phyloP scores from a whole-genome alignment of 2,797 vertebrate species.

The Argentina silus region DNA sequence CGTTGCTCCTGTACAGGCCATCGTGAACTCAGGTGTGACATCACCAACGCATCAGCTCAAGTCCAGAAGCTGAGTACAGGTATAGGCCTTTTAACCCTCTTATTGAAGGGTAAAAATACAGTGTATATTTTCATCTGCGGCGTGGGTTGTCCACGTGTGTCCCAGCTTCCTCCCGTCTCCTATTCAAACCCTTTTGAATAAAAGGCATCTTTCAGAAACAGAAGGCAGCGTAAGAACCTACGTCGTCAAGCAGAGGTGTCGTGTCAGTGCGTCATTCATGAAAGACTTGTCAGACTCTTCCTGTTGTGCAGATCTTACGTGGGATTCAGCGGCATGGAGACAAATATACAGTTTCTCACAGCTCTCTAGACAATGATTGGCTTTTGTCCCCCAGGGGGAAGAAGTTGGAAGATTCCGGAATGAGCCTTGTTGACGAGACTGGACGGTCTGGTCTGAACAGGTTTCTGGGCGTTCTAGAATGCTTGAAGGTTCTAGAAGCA shows the following conservation, averaged over 20 bases:
- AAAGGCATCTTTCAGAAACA: conserved; percentile 3
- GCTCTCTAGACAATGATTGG: conserved; percentile 32
- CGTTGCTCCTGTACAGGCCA: not conserved
- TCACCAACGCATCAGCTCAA: not conserved
- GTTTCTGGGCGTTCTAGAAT: conserved; percentile 8
- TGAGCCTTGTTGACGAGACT: not conserved
- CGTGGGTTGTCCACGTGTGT: not conserved
- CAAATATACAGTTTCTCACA: conserved; percentile 22
- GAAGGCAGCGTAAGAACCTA: conserved; percentile 3
- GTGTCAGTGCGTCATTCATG: not conserved
- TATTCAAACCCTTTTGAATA: not conserved
- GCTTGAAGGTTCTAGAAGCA: not conserved
- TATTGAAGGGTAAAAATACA: not conserved
- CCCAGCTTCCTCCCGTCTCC: not conserved
- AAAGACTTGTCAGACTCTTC: not conserved
- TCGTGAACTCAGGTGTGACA: not conserved
- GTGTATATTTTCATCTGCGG: not conserved
- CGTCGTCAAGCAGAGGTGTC: conserved; percentile 15
- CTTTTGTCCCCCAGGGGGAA: not conserved
- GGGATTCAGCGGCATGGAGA: conserved; percentile 25
- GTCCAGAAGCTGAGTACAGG: not conserved
- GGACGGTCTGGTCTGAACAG: conserved; percentile 17
- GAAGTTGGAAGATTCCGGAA: not conserved
- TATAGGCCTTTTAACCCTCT: not conserved
- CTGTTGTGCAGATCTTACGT: conserved; percentile 14